phyloP scores from a whole-genome alignment of 2,888 invertebrate genomes.

The Pycnomerus fuliginosus region DNA sequence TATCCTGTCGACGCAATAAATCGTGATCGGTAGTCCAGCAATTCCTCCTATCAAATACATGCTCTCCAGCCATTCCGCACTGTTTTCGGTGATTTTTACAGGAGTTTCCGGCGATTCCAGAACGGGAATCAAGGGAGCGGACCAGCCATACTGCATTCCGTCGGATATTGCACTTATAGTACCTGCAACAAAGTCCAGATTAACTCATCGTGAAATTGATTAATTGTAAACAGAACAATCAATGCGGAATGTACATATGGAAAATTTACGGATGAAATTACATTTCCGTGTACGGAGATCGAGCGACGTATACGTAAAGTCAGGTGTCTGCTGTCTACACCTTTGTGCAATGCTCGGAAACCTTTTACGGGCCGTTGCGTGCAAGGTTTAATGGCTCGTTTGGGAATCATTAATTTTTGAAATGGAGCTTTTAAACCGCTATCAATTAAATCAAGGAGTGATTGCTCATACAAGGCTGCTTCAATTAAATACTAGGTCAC shows the following conservation, averaged over 20 bases:
- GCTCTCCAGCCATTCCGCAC: constrained; percentile 42
- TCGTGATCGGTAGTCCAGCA: constrained; percentile 45
- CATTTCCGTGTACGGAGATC: too few relatives aligned
- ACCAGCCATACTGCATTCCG: constrained; percentile 53
- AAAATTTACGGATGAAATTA: background rate
- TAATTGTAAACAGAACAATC: constrained; percentile 11
- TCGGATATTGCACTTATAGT: constrained; percentile 51
- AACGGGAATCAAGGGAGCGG: constrained; percentile 48
- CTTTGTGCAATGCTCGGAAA: too few relatives aligned
- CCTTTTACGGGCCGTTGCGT: too few relatives aligned
- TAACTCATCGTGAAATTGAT: constrained; percentile 8
- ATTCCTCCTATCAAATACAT: constrained; percentile 43
- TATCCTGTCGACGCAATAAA: constrained; percentile 44
- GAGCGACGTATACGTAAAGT: too few relatives aligned
- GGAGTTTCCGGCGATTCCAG: constrained; percentile 40
- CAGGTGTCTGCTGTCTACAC: too few relatives aligned
- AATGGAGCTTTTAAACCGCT: too few relatives aligned
- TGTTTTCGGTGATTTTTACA: constrained; percentile 38
- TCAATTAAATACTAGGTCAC: too few relatives aligned
- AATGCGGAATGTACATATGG: background rate
- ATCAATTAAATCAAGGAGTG: too few relatives aligned
- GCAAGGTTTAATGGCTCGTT: too few relatives aligned
- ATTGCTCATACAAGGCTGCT: too few relatives aligned
- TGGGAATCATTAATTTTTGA: too few relatives aligned
- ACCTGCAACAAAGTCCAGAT: constrained; percentile 39